Evolutionary conservation across 1,140 invertebrate genomes (phyloP).

Genomic region (Chironomus tepperi): DNA sequence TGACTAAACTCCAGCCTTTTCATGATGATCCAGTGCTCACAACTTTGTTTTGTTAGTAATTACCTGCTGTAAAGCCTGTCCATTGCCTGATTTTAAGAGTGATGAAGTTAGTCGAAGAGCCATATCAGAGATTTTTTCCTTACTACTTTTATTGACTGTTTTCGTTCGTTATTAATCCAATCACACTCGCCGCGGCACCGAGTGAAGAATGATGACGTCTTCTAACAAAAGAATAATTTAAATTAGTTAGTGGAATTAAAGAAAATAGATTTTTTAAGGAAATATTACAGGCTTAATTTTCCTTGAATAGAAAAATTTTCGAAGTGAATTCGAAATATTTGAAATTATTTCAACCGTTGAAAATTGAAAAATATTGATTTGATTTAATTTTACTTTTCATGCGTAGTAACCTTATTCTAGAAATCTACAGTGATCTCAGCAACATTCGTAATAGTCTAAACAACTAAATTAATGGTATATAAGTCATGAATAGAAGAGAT

Average conservation of each 20-base stretch:
- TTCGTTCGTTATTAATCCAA: background rate
- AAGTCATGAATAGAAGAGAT: too few relatives aligned
- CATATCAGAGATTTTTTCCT: constrained; percentile 18
- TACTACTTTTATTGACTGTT: background rate
- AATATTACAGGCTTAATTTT: too few relatives aligned
- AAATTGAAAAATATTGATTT: too few relatives aligned
- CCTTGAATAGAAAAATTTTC: too few relatives aligned
- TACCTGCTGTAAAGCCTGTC: constrained; percentile 27
- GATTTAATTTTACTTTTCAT: too few relatives aligned
- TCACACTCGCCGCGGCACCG: background rate
- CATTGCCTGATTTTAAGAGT: constrained; percentile 36
- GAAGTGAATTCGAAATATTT: too few relatives aligned
- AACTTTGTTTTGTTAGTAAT: background rate
- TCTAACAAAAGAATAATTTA: background rate
- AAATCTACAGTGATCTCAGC: too few relatives aligned
- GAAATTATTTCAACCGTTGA: too few relatives aligned
- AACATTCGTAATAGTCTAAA: too few relatives aligned
- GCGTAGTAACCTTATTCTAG: too few relatives aligned
- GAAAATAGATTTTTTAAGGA: too few relatives aligned
- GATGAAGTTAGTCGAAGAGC: constrained; percentile 20
- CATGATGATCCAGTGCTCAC: background rate
- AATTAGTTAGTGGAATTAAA: background rate
- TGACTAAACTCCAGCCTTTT: background rate
- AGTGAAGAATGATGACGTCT: background rate
- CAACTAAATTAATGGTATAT: too few relatives aligned